Evolutionary conservation across 1,140 invertebrate species (phyloP), one percentile per base, ranked within the genome.

Genomic region (Helicoverpa zea): DNA sequence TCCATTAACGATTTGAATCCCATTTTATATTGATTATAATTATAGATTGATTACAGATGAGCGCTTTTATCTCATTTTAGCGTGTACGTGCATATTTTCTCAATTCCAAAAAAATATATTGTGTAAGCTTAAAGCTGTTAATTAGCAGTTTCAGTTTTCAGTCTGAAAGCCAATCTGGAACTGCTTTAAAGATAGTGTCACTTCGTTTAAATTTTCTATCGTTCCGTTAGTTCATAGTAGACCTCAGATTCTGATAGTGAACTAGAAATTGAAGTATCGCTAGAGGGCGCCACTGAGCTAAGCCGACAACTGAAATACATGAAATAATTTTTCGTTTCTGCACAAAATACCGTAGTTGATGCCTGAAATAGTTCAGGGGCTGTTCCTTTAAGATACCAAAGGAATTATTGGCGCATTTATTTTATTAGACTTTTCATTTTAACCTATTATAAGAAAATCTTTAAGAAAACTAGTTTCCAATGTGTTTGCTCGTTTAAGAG

Each of bases 261-360:
- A 73, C 43, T 58, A 73, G 70, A 56, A 73, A 73, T 58, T n/a
- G 70, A 73, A 73, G 47, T 73, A 58, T 73, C 30, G 47, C 52
- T 58, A 73, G 70, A 73, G 56, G 70, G 29, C 52, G 70, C 52
- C n/a, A 73, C 70, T 56, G 10, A 23, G 68, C 54, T 73, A 73
- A 73, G 70, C 52, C 30, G 70, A 73, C 70, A 30, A 58, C 10
- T 73, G 70, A 73, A 73, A 73, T 73, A 58, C 70, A 73, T 43
- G 52, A 73, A 73, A 56, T 73, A 56, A 72, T 72, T 72, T 72
- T 52, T 52, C 49, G 18, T 72, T 72, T 72, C 49, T n/a, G 16
- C n/a, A 52, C 49, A 54, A 49, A 63, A 72, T 54, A 30, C 23
- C 13, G 68, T 54, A 72, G 23, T 52, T 14, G 18, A 29, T 72